Base-by-base conservation (phyloP, 2,888 invertebrate species). In the Torymus aiolomorphi region DNA sequence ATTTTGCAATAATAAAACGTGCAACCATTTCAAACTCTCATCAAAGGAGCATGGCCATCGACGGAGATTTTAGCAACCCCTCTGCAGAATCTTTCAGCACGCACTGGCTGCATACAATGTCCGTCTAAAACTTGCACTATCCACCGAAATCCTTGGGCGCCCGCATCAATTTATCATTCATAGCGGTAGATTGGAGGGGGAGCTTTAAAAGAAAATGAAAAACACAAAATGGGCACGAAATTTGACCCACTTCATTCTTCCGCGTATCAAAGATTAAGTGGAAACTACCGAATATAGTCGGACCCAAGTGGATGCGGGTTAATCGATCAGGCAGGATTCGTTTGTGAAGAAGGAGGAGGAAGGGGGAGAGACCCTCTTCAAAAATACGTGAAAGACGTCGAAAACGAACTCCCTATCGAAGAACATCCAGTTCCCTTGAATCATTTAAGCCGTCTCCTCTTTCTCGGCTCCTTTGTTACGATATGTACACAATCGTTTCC, bases 181-280 rank as follows among this genome's bases (percentile, higher is more conserved):
- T 14, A 61, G 20, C 54, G 24, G 51, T 16, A 52, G 24, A 24
- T 62, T 52, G 56, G 42, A 42, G 42, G 18, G 24, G 16, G 24
- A 54, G 54, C 54, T 63, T 24, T 13, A 54, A 63, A 63, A 62
- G 20, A 20, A 49, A 65, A 76, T 56, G 49, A 62, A 20, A 59
- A 76, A 51, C 10, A 57, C 2, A 18, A 24, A 52, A 59, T 14
- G 70, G 56, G 56, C 18, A 59, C 63, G 24, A 65, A 71, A 57
- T 69, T 24, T 77, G 71, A 77, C 65, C 77, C 56, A 70, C 71
- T 71, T 71, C 54, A 16, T 63, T 56, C 62, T 49, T 49, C 24
- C 13, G 61, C 42, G 31, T 52, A 67, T 78, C 72, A 78, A 72
- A 77, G 56, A 77, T 77, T 77, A 77, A 78, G 78, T 66, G 61